A percentile compares a stretch with the other conserved stretches of the same genome.
phyloP scores from a whole-genome alignment of 2,888 invertebrate genomes.

The Homarus gammarus region DNA sequence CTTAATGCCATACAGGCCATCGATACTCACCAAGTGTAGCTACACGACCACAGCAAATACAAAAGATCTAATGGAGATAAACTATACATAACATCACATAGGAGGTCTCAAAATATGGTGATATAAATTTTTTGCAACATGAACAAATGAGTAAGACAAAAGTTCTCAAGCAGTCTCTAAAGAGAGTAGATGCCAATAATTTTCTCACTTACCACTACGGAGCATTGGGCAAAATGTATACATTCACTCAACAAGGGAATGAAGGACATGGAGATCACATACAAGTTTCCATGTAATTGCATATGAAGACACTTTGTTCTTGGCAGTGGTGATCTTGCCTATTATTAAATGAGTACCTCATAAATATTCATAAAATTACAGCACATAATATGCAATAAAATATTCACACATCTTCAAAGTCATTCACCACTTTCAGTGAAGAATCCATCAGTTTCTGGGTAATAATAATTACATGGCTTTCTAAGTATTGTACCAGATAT shows the following conservation, averaged over 20 bases:
- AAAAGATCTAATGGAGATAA: neutral
- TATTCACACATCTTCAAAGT: neutral
- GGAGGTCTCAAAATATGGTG: neutral
- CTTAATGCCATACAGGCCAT: neutral
- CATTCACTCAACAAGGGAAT: neutral
- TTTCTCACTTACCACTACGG: neutral
- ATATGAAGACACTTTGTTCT: neutral
- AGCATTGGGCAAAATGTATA: neutral
- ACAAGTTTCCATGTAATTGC: neutral
- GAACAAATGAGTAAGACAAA: neutral
- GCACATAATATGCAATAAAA: too few relatives aligned
- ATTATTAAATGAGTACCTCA: neutral
- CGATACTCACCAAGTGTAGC: neutral
- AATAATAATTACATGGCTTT: neutral
- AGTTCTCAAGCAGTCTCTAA: neutral
- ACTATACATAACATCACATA: neutral
- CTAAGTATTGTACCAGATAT: neutral
- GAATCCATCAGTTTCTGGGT: neutral
- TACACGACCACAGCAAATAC: neutral
- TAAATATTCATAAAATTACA: neutral
- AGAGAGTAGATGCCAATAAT: neutral
- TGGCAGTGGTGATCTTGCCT: constrained; percentile 5
- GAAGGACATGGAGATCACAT: neutral
- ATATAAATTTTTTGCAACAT: neutral
- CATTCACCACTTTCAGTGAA: neutral